Conservation (phyloP, 2,113 vertebrate genomes). For the Rhineura floridana region DNA sequence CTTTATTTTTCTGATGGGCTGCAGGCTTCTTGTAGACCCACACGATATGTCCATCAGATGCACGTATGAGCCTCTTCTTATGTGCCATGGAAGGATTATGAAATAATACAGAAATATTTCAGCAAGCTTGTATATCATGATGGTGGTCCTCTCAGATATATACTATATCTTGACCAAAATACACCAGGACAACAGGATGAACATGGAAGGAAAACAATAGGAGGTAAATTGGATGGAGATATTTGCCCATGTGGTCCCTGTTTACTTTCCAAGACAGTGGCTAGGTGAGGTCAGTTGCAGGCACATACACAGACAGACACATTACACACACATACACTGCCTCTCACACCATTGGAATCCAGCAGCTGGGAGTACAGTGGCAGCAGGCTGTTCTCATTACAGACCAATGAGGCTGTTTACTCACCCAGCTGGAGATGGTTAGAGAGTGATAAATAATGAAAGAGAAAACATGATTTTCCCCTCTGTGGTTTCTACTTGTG, state of each 20-base stretch:
- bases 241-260: neutral
- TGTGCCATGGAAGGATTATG: neutral
- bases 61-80: neutral
- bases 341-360: slow-evolving; percentile 61
- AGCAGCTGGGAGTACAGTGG: slow-evolving; percentile 76
- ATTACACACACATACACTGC: neutral
- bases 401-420: slow-evolving; percentile 91
- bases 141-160: neutral
- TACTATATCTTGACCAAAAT: neutral
- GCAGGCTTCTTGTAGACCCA: neutral
- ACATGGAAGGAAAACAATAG: neutral
- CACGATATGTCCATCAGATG: neutral
- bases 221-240: slow-evolving; percentile 5
- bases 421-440: slow-evolving; percentile 89
- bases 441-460: slow-evolving; percentile 88
- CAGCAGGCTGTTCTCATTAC: slow-evolving; percentile 88
- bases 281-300: neutral
- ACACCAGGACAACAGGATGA: neutral
- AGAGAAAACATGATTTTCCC: slow-evolving; percentile 88
- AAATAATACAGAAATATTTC: neutral
- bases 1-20: neutral
- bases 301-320: neutral
- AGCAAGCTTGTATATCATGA: neutral
- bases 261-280: neutral
- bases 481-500: slow-evolving; percentile 84